phyloP scores from a whole-genome alignment of 2,113 vertebrate species.

The Corapipo altera region DNA sequence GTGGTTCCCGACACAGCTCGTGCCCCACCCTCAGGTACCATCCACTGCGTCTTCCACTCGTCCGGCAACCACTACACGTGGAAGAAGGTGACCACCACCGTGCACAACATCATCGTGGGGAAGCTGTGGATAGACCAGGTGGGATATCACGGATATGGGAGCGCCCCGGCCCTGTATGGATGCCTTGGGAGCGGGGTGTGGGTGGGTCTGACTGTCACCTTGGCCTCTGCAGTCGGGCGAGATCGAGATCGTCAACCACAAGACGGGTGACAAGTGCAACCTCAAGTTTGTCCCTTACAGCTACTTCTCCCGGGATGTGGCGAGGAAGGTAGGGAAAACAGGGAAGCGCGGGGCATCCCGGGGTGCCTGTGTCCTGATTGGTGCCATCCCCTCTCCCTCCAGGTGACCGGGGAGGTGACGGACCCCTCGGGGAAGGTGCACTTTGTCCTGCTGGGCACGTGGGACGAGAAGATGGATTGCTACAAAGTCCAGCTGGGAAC shows the following conservation, averaged over 20 bases:
- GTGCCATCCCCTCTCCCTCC: background rate
- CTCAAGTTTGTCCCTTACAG: slow-evolving; percentile 97
- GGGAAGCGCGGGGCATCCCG: fast-evolving
- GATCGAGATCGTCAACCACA: slow-evolving; percentile 93
- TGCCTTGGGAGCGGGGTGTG: background rate
- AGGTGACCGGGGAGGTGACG: slow-evolving; percentile 94
- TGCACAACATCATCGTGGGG: slow-evolving; percentile 98
- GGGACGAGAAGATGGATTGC: slow-evolving; percentile 98
- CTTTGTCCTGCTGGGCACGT: slow-evolving; percentile 89
- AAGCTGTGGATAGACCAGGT: slow-evolving; percentile 99
- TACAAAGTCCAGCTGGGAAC: slow-evolving; percentile 79
- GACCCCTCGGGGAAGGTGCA: slow-evolving; percentile 90
- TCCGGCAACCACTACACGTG: slow-evolving; percentile 93
- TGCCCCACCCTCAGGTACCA: slow-evolving; percentile 79
- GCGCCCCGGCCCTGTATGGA: background rate
- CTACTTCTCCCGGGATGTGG: slow-evolving; percentile 95
- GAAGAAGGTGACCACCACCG: slow-evolving; percentile 97
- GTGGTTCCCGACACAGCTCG: background rate
- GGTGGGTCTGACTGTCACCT: background rate
- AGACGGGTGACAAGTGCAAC: slow-evolving; percentile 91
- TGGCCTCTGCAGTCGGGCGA: slow-evolving; percentile 85
- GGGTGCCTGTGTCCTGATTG: fast-evolving
- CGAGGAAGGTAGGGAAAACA: slow-evolving; percentile 83
- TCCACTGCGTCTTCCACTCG: slow-evolving; percentile 93
- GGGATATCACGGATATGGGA: background rate